Evolutionary conservation across 2,888 invertebrate genomes (phyloP).

Genomic region (Prostheceraeus crozeri): DNA sequence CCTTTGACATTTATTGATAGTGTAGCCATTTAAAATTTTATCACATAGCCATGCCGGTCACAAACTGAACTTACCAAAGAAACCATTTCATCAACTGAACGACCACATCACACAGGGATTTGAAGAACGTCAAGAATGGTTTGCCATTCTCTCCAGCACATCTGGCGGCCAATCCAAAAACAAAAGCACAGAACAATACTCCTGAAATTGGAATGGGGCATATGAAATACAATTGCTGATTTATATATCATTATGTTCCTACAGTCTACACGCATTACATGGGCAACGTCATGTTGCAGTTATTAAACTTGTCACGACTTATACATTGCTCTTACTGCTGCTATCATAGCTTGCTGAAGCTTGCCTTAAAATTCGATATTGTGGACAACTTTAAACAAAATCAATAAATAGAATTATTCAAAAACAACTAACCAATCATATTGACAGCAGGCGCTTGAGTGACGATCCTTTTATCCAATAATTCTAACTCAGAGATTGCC

Average conservation of each 20-base stretch:
- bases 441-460: slow-evolving; percentile 38
- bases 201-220: slow-evolving; percentile 42
- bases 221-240: neutral
- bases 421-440: slow-evolving; percentile 42
- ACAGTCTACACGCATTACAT: neutral
- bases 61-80: slow-evolving; percentile 44
- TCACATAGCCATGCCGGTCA: too few relatives aligned
- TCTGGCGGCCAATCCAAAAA: slow-evolving; percentile 46
- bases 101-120: slow-evolving; percentile 44
- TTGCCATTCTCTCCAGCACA: slow-evolving; percentile 42
- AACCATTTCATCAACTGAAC: slow-evolving; percentile 46
- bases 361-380: too few relatives aligned
- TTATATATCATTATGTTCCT: too few relatives aligned
- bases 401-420: too few relatives aligned
- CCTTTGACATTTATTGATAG: too few relatives aligned
- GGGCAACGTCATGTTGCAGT: neutral
- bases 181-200: slow-evolving; percentile 44
- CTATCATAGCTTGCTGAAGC: too few relatives aligned
- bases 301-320: neutral
- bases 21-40: too few relatives aligned
- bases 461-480: slow-evolving; percentile 27
- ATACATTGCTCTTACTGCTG: too few relatives aligned
- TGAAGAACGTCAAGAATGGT: slow-evolving; percentile 45
- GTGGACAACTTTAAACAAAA: too few relatives aligned
- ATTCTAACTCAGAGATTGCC: too few relatives aligned